A percentile compares a stretch with the other conserved stretches of the same genome.
Conservation (phyloP, 2,888 invertebrate species). For the Operophtera brumata region DNA sequence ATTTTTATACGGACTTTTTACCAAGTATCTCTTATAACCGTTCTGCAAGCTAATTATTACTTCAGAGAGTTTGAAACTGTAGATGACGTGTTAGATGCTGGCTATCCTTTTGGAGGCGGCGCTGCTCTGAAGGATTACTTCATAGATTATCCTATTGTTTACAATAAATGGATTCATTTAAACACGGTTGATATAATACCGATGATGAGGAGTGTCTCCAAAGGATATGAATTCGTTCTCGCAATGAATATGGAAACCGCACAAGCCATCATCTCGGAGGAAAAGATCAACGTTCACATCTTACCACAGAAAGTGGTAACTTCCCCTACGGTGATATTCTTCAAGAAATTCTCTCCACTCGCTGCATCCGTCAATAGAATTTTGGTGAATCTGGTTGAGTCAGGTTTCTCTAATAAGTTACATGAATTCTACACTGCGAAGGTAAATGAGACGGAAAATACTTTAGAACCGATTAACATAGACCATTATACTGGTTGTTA, state of each 20-base stretch:
- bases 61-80: constrained; percentile 49
- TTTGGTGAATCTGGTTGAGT: constrained; percentile 49
- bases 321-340: constrained; percentile 57
- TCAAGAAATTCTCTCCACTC: constrained; percentile 64
- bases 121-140: constrained; percentile 58
- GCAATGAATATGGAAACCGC: constrained; percentile 55
- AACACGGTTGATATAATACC: constrained; percentile 44
- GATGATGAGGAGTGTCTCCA: constrained; percentile 44
- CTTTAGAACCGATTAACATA: constrained; percentile 46
- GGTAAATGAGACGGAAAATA: constrained; percentile 21
- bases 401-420: constrained; percentile 54
- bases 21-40: constrained; percentile 61
- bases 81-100: constrained; percentile 52
- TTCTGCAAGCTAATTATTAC: constrained; percentile 56
- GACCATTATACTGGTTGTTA: constrained; percentile 64
- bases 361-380: constrained; percentile 45
- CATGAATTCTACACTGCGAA: constrained; percentile 40
- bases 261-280: constrained; percentile 39
- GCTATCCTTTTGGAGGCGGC: constrained; percentile 61
- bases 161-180: constrained; percentile 52
- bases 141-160: constrained; percentile 49
- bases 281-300: constrained; percentile 46
- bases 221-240: constrained; percentile 55
- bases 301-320: constrained; percentile 48
- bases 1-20: constrained; percentile 64